A percentile compares a stretch with the other conserved stretches of the same genome.
These are phyloP conservation scores for Microcebus jonahi DNA, from an alignment of 2,113 vertebrate genomes.

Conservation along the genomic window DNA sequence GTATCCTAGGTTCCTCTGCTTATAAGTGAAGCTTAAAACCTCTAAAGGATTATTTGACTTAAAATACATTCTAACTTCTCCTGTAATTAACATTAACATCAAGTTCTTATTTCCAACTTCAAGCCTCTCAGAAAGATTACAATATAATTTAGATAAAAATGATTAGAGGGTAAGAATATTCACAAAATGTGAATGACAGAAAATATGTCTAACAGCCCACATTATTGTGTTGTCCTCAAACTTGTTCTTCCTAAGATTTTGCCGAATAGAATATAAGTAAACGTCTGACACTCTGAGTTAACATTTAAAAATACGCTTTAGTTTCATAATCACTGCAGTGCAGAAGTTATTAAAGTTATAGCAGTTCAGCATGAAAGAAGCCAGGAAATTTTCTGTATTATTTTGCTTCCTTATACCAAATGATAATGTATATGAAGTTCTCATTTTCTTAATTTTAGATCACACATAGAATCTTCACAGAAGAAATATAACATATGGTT, in stretches of 20 bases:
- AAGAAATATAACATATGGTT: background rate
- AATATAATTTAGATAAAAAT: slow-evolving; percentile 77
- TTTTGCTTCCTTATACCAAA: slow-evolving; percentile 72
- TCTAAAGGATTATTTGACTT: slow-evolving; percentile 80
- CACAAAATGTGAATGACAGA: slow-evolving; percentile 60
- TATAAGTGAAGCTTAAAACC: slow-evolving; percentile 76
- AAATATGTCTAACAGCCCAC: slow-evolving; percentile 65
- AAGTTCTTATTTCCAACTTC: slow-evolving; percentile 70
- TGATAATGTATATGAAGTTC: slow-evolving; percentile 72
- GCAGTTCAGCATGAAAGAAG: slow-evolving; percentile 77
- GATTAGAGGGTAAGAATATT: slow-evolving; percentile 67
- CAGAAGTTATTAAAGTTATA: slow-evolving; percentile 82
- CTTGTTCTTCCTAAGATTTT: slow-evolving; percentile 74
- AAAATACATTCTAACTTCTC: slow-evolving; percentile 79
- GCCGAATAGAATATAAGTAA: slow-evolving; percentile 70
- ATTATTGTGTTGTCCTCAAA: slow-evolving; percentile 44
- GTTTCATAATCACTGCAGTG: slow-evolving; percentile 87
- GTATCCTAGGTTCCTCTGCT: slow-evolving; percentile 74
- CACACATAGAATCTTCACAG: slow-evolving; percentile 53
- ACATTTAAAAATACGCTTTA: slow-evolving; percentile 84
- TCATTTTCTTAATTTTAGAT: slow-evolving; percentile 61
- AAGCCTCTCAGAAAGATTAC: slow-evolving; percentile 62
- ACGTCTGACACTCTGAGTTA: slow-evolving; percentile 80
- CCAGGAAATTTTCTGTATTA: slow-evolving; percentile 80
- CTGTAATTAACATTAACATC: slow-evolving; percentile 78